Base-by-base conservation (phyloP, 2,797 vertebrate genomes). In the Helarctos malayanus region DNA sequence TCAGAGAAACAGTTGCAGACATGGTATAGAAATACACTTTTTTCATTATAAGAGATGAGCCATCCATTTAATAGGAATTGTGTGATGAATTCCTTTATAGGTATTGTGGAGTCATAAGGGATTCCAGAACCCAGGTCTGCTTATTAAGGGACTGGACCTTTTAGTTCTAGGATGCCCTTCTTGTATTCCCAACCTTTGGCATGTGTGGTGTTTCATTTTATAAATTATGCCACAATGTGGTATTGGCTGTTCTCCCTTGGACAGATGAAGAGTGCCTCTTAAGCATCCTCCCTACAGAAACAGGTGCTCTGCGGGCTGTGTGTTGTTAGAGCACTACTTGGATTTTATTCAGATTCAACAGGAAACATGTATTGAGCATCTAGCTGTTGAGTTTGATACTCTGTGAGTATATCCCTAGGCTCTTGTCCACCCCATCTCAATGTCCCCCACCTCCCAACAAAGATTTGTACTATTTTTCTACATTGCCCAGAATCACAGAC, bases 231-330 rank as follows among this genome's bases (percentile, higher is more conserved):
- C 45, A 2, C 6, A 6, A 1, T 11, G 4, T 76, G 27, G 8
- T 14, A 7, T 73, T 54, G 45, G 49, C 11, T 23, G 0, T 27
- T 35, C 9, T 35, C n/a, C 19, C 7, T 15, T 16, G 10, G 47
- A 29, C 38, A 76, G 9, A 27, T 14, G 29, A 86, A 68, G 32
- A 7, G 11, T 0, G 0, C 9, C n/a, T 52, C 19, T 38, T n/a
- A 32, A 65, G 5, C 0, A 1, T 27, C 45, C 2, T 91, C 32
- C 10, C 7, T 11, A 7, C 3, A 45, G 16, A 32, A 54, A 11
- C 0, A 47, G 45, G 41, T 49, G 1, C 35, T 38, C 0, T 10
- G 32, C 49, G 10, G 14, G 1, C 2, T 29, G 2, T 56, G 8
- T 25, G 57, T 49, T 38, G 25, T 71, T 69, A 18, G 19, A 19